phyloP scores from a whole-genome alignment of 2,797 vertebrate species.

The Calcarius lapponicus region DNA sequence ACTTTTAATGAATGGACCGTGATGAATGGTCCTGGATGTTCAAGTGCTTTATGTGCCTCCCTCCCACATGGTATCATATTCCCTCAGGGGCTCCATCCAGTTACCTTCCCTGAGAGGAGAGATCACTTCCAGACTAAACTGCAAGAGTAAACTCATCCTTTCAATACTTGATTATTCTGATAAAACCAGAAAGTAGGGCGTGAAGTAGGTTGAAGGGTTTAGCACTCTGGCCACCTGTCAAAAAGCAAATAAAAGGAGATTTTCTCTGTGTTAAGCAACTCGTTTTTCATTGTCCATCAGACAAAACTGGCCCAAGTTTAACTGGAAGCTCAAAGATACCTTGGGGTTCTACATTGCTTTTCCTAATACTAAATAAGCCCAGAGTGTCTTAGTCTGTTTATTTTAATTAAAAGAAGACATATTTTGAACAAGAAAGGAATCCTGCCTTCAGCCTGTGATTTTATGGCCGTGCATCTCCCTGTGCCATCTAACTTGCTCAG shows the following conservation, averaged over 20 bases:
- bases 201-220: background rate
- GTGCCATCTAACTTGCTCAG: background rate
- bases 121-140: background rate
- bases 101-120: background rate
- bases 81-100: background rate
- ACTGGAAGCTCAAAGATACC: background rate
- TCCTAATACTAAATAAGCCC: background rate
- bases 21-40: slow-evolving; percentile 2
- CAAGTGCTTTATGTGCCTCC: background rate
- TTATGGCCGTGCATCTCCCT: background rate
- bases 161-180: background rate
- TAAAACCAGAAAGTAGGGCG: background rate
- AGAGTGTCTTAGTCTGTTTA: background rate
- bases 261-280: background rate
- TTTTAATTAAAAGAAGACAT: background rate
- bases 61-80: background rate
- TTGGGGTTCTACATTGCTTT: background rate
- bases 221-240: background rate
- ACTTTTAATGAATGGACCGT: background rate
- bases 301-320: background rate
- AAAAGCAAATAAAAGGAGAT: background rate
- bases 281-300: background rate
- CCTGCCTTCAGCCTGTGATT: background rate
- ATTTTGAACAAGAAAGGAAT: background rate
- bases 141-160: background rate